A percentile compares a stretch with the other conserved stretches of the same genome.
These are phyloP conservation scores for Enteromius anoplus DNA, from an alignment of 2,797 vertebrate genomes.

Conservation along the genomic window DNA sequence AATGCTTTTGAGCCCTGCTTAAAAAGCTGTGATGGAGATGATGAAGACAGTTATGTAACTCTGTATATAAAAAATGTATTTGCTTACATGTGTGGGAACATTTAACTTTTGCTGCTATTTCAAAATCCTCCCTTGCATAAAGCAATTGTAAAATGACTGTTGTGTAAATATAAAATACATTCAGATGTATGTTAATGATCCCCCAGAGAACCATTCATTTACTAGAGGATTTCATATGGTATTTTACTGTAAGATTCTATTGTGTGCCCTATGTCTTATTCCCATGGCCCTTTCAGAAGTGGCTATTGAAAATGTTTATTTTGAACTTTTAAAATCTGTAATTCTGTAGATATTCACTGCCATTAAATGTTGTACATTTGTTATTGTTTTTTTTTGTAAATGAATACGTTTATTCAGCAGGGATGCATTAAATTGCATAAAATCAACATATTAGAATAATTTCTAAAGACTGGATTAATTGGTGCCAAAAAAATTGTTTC, in stretches of 20 bases:
- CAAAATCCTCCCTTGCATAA: slow-evolving; percentile 39
- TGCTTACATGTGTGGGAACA: slow-evolving; percentile 41
- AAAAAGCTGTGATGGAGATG: not conserved
- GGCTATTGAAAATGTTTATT: not conserved
- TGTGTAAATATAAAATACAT: slow-evolving; percentile 34
- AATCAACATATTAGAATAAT: not conserved
- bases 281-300: slow-evolving; percentile 2
- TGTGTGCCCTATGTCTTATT: slow-evolving; percentile 15
- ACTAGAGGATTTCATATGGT: slow-evolving; percentile 6
- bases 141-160: slow-evolving; percentile 16
- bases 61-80: slow-evolving; percentile 34
- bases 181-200: slow-evolving; percentile 34
- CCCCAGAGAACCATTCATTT: slow-evolving; percentile 39
- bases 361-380: not conserved
- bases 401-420: not conserved
- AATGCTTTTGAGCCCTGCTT: slow-evolving; percentile 3
- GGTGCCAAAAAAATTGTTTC: not conserved
- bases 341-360: not conserved
- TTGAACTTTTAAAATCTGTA: not conserved
- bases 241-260: slow-evolving; percentile 7
- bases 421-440: not conserved
- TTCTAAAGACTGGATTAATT: not conserved
- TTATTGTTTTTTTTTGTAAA: not conserved
- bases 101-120: slow-evolving; percentile 23
- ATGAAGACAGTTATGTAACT: slow-evolving; percentile 30